Evolutionary conservation across 2,888 invertebrate species (phyloP).

Genomic region (Dryobotodes eremita): DNA sequence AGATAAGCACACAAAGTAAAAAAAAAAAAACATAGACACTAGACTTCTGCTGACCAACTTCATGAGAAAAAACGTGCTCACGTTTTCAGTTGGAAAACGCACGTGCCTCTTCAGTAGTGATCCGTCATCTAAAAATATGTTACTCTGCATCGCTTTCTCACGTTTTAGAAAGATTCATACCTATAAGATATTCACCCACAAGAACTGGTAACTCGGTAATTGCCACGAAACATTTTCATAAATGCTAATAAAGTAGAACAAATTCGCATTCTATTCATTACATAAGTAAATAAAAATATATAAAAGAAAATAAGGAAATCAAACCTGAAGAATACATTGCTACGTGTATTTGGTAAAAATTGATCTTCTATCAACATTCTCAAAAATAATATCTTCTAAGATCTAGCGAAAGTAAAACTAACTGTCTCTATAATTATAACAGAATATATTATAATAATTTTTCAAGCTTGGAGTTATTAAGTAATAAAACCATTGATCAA

Average conservation of each 20-base stretch:
- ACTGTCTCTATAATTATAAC: not conserved
- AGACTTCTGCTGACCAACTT: conserved; percentile 43
- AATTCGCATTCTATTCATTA: not conserved
- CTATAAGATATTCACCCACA: not conserved
- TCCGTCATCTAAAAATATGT: conserved; percentile 62
- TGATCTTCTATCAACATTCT: not conserved
- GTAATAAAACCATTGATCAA: not conserved
- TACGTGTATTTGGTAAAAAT: conserved; percentile 3
- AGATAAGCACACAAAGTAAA: not conserved
- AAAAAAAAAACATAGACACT: not conserved
- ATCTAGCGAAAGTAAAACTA: not conserved
- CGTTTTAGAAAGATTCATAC: conserved; percentile 30
- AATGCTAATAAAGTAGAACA: not conserved
- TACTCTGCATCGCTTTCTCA: conserved; percentile 47
- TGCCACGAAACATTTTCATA: not conserved
- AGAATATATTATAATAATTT: not conserved
- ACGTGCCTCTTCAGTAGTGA: conserved; percentile 50
- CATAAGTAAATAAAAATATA: not conserved
- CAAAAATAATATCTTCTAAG: not conserved
- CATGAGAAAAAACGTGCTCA: conserved; percentile 47
- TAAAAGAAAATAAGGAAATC: not conserved
- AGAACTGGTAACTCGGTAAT: not conserved
- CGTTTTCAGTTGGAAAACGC: conserved; percentile 48
- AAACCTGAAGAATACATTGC: not conserved
- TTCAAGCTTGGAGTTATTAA: not conserved